Evolutionary conservation across 2,113 vertebrate species (phyloP).

Genomic region (Aphelocoma coerulescens): DNA sequence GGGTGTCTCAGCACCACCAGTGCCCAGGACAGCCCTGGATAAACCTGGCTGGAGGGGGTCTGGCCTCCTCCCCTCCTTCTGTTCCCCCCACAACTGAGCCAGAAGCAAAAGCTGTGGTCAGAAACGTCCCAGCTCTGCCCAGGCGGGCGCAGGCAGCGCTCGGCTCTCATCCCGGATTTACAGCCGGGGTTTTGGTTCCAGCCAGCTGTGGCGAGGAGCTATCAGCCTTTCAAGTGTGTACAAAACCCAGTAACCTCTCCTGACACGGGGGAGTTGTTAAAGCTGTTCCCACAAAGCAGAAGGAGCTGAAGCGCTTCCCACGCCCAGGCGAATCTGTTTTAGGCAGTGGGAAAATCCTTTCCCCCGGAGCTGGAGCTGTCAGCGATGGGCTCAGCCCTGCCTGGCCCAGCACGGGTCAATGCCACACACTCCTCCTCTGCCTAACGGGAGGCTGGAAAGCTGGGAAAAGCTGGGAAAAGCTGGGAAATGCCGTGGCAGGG

Average conservation of each 20-base stretch:
- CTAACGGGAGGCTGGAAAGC: background rate
- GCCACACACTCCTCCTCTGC: background rate
- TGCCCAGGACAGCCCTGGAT: background rate
- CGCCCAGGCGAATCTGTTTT: slow-evolving; percentile 18
- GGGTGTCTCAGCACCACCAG: background rate
- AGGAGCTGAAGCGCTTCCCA: slow-evolving; percentile 31
- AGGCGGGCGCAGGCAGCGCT: background rate
- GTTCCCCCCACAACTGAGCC: background rate
- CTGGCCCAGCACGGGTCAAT: background rate
- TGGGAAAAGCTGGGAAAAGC: background rate
- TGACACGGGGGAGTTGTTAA: slow-evolving; percentile 58
- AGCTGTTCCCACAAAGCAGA: slow-evolving; percentile 55
- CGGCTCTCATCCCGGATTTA: slow-evolving; percentile 29
- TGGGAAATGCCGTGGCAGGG: fast-evolving
- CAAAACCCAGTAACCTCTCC: slow-evolving; percentile 48
- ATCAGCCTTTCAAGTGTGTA: slow-evolving; percentile 46
- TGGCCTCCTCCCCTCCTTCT: background rate
- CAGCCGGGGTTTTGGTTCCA: slow-evolving; percentile 34
- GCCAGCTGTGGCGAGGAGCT: slow-evolving; percentile 31
- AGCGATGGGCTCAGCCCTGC: background rate
- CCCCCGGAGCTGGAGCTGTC: background rate
- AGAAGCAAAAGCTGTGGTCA: background rate
- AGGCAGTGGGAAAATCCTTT: slow-evolving; percentile 48
- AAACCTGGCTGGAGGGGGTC: background rate
- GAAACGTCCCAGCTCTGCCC: background rate